Conservation (phyloP, 1,140 invertebrate species). For the Hyposmocoma kahamanoa region DNA sequence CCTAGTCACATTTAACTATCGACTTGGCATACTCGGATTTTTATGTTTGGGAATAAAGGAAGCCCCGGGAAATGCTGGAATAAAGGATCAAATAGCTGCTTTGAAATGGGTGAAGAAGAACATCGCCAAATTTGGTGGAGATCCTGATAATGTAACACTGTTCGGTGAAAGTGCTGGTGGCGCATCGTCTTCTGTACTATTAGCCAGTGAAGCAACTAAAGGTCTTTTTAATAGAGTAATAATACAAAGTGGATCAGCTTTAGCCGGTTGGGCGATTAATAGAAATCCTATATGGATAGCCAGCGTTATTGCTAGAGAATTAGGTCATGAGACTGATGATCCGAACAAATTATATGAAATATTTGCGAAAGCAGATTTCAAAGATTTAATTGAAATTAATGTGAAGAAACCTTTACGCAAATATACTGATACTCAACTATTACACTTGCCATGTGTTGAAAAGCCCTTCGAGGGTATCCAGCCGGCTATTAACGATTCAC, state of each 20-base stretch:
- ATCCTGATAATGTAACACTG: conserved; percentile 62
- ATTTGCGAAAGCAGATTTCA: conserved; percentile 35
- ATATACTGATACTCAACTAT: conserved; percentile 48
- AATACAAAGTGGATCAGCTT: conserved; percentile 79
- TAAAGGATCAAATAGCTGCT: conserved; percentile 76
- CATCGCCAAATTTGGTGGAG: conserved; percentile 70
- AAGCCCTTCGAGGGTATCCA: conserved; percentile 37
- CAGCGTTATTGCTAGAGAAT: conserved; percentile 39
- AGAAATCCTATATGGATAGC: conserved; percentile 49
- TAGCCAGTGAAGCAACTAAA: conserved; percentile 42
- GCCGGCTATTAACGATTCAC: conserved; percentile 44
- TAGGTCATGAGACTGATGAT: conserved; percentile 42
- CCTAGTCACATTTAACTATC: conserved; percentile 80
- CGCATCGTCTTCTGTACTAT: conserved; percentile 45
- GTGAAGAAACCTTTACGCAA: conserved; percentile 38
- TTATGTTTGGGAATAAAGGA: conserved; percentile 75
- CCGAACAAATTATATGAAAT: conserved; percentile 49
- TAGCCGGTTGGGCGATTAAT: conserved; percentile 76
- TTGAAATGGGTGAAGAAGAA: conserved; percentile 76
- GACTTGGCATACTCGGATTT: conserved; percentile 79
- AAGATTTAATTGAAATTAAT: conserved; percentile 31
- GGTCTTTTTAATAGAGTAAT: conserved; percentile 70
- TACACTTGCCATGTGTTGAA: conserved; percentile 55
- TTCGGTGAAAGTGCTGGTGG: conserved; percentile 68
- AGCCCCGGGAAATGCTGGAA: conserved; percentile 75